These are phyloP conservation scores for Reticulitermes speratus DNA, from an alignment of 1,140 invertebrate genomes.

Conservation along the genomic window DNA sequence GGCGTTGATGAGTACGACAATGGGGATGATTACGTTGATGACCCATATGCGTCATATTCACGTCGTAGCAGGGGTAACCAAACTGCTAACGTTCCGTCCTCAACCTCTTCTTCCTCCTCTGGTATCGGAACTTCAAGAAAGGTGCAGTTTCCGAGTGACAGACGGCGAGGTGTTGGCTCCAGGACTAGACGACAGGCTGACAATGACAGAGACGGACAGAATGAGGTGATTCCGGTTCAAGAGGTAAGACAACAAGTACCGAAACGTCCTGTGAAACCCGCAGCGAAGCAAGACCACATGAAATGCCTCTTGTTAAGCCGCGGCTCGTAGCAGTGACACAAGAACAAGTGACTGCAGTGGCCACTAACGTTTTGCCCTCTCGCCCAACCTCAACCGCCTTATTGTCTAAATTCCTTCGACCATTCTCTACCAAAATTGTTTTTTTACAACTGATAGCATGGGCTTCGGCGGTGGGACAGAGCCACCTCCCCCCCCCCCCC, in stretches of 20 bases:
- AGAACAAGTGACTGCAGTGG: no score
- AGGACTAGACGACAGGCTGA: constrained; percentile 44
- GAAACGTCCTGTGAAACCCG: neutral
- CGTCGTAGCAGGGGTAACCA: neutral
- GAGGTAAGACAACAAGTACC: constrained; percentile 20
- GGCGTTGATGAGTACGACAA: constrained; percentile 34
- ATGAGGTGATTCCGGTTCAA: constrained; percentile 23
- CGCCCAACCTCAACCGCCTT: no score
- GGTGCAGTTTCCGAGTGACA: constrained; percentile 39
- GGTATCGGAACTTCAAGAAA: neutral
- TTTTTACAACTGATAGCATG: no score
- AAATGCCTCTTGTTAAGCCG: no score
- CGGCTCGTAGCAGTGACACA: no score
- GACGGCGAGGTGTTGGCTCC: constrained; percentile 26
- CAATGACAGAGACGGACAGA: constrained; percentile 34
- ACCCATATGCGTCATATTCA: neutral
- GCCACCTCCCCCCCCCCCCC: no score
- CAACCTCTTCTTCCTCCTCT: neutral
- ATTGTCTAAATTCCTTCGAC: no score
- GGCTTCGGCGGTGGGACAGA: no score
- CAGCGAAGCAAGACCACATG: no score
- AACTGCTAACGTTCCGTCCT: neutral
- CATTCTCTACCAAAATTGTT: no score
- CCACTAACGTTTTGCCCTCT: no score
- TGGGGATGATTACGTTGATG: neutral